Evolutionary conservation across 2,797 vertebrate species (phyloP).

Genomic region (Pterois miles): DNA sequence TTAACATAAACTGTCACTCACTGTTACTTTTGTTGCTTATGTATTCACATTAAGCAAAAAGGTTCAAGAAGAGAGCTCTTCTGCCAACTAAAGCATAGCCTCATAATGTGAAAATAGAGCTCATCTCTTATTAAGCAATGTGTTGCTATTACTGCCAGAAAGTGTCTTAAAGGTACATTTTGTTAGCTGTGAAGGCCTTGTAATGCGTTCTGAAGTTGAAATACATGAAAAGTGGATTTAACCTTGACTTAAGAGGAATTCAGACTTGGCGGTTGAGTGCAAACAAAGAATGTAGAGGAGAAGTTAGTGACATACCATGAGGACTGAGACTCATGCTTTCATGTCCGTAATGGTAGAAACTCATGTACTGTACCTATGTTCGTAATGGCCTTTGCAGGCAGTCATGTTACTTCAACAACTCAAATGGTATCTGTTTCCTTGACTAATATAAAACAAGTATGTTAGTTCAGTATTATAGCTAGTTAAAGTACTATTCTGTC

Average conservation of each 20-base stretch:
- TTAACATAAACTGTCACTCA: slow-evolving; percentile 12
- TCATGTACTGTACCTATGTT: slow-evolving; percentile 10
- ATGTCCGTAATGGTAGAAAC: slow-evolving; percentile 25
- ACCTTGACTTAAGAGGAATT: slow-evolving; percentile 33
- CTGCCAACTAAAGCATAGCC: slow-evolving; percentile 36
- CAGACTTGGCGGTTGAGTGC: slow-evolving; percentile 27
- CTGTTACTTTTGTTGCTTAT: slow-evolving; percentile 17
- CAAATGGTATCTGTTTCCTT: background rate
- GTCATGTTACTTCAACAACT: background rate
- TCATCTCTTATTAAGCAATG: slow-evolving; percentile 16
- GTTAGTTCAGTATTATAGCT: background rate
- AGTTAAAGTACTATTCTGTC: slow-evolving; percentile 6
- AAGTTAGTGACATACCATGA: slow-evolving; percentile 15
- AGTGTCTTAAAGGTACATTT: background rate
- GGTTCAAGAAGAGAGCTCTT: background rate
- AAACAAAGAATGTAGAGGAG: slow-evolving; percentile 38
- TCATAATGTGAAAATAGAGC: slow-evolving; percentile 16
- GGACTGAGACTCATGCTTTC: slow-evolving; percentile 29
- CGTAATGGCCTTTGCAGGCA: slow-evolving; percentile 24
- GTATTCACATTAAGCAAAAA: background rate
- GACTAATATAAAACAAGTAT: background rate
- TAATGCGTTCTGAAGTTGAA: slow-evolving; percentile 22
- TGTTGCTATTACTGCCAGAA: slow-evolving; percentile 15
- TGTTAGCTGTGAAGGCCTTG: slow-evolving; percentile 10
- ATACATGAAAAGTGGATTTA: slow-evolving; percentile 23